These are phyloP conservation scores for Mungos mungo DNA, from an alignment of 2,113 vertebrate genomes.

Conservation along the genomic window DNA sequence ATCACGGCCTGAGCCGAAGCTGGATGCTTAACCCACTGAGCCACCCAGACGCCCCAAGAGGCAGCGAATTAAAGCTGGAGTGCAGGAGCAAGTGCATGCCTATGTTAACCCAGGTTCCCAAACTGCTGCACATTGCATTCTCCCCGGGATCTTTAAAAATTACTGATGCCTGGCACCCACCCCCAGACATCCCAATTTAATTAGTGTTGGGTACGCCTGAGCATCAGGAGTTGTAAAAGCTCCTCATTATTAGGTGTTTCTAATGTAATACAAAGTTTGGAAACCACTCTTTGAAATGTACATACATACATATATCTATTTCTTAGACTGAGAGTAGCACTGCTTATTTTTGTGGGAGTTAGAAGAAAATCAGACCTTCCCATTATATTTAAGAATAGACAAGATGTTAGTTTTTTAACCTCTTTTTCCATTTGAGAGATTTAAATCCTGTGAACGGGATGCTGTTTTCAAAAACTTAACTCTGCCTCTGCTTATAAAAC, in stretches of 20 bases:
- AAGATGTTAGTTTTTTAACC: not conserved
- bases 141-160: not conserved
- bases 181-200: not conserved
- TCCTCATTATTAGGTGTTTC: not conserved
- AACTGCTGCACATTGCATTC: not conserved
- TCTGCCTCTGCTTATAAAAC: not conserved
- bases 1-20: too few relatives aligned
- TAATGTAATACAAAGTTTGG: not conserved
- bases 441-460: not conserved
- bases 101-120: not conserved
- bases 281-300: not conserved
- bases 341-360: not conserved
- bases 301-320: not conserved
- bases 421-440: not conserved
- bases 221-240: not conserved
- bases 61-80: not conserved
- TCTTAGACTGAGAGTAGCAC: not conserved
- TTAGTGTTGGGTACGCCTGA: not conserved
- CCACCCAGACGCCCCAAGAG: not conserved
- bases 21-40: too few relatives aligned
- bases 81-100: not conserved
- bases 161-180: not conserved
- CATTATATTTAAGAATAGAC: not conserved
- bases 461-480: constrained; percentile 31
- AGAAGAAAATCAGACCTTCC: not conserved